A percentile compares a stretch with the other conserved stretches of the same genome.
These are phyloP conservation scores for Struthio camelus DNA, from an alignment of 2,113 vertebrate genomes.

Conservation along the genomic window DNA sequence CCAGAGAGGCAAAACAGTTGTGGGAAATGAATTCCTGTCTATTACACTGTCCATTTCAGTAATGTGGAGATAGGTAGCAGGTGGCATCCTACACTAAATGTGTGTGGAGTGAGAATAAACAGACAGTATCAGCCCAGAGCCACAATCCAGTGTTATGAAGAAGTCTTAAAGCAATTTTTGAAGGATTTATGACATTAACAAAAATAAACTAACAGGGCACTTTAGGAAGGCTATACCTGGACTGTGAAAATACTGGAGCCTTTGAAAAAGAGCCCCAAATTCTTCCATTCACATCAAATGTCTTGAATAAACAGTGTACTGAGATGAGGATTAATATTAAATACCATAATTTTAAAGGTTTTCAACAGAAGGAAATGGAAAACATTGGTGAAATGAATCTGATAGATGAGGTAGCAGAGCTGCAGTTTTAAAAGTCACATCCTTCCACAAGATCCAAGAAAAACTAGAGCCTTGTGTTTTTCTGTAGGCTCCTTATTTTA, in stretches of 20 bases:
- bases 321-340: conserved; percentile 36
- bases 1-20: neutral
- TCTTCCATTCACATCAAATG: conserved; percentile 1
- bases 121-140: neutral
- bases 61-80: neutral
- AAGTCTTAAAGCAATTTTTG: neutral
- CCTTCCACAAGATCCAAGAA: conserved; percentile 38
- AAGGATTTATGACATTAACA: neutral
- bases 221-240: neutral
- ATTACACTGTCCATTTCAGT: neutral
- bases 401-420: conserved; percentile 54
- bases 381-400: conserved; percentile 46
- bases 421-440: conserved; percentile 48
- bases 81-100: neutral
- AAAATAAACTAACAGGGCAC: neutral
- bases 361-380: conserved; percentile 60
- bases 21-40: neutral
- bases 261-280: neutral
- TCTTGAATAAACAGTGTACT: conserved; percentile 35
- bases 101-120: neutral
- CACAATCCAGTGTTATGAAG: neutral
- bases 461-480: conserved; percentile 41
- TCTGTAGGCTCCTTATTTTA: conserved; percentile 60
- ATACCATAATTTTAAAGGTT: conserved; percentile 23
- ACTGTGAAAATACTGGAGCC: neutral